Base-by-base conservation (phyloP, 2,113 vertebrate species). In the Salvelinus fontinalis region DNA sequence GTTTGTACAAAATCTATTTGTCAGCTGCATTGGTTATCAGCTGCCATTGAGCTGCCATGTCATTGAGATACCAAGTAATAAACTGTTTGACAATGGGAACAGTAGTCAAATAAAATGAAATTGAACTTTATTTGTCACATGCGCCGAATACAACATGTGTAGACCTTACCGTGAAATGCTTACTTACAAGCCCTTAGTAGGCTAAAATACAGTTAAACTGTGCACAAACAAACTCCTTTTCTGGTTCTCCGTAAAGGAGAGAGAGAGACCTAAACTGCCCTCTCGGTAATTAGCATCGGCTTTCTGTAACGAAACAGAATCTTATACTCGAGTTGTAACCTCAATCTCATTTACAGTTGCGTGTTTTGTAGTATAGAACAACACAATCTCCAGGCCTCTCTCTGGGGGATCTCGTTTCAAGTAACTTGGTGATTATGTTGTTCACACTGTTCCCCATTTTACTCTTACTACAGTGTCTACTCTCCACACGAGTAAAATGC, bases 381-480 rank as follows among this genome's bases (percentile, higher is more conserved):
- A 65, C 48, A 67, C 31, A 8, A 60, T 79, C 65, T 67, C 76
- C 77, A 59, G 22, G 22, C 75, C 74, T 75, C 67, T 11, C 74
- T 74, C 66, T 7, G 9, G 72, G 70, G 14, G 49, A 34, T 60
- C n/a, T 16, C 4, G 60, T 39, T 69, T 71, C 67, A 27, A 12
- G 59, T 80, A 74, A 83, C 70, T 60, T 74, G 77, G 51, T 54
- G 69, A 78, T 75, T 81, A 62, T 79, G 75, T 73, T 74, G 3
- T 74, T 68, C 26, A 1, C 6, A 11, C 62, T 29, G 57, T 65
- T 71, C 18, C 11, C 13, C 57, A 29, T 68, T n/a, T 71, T 14
- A 54, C 13, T 16, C 49, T 54, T 54, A 54, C 49, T 54, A 13
- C 7, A 3, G 59, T 24, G 4, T 20, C 67, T 73, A 22, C 16